Evolutionary conservation across 2,113 vertebrate genomes (phyloP).

Genomic region (Dolichallabes microphthalmus): DNA sequence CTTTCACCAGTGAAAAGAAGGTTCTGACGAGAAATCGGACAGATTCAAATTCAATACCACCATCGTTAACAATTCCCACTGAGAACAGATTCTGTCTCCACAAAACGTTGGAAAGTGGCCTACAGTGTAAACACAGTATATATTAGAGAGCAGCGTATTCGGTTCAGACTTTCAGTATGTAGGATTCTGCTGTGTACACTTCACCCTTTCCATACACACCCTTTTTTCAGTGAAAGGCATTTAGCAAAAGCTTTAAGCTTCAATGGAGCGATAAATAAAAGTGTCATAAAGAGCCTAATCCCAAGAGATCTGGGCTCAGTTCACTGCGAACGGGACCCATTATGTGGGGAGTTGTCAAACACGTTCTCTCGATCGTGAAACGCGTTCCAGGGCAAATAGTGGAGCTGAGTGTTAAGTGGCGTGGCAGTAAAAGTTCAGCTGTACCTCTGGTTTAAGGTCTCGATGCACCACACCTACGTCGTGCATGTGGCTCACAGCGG

Average conservation of each 20-base stretch:
- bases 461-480: slow-evolving; percentile 95
- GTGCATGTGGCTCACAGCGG: slow-evolving; percentile 97
- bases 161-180: not conserved
- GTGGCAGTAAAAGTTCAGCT: not conserved
- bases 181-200: not conserved
- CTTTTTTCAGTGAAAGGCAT: not conserved
- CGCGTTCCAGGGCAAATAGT: not conserved
- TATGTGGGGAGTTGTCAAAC: slow-evolving; percentile 19
- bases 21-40: slow-evolving; percentile 77
- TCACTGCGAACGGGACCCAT: not conserved
- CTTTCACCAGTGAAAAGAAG: slow-evolving; percentile 94
- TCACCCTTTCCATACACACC: not conserved
- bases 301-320: not conserved
- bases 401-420: not conserved
- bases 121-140: not conserved
- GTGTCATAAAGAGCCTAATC: not conserved
- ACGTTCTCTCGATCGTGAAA: not conserved
- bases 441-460: slow-evolving; percentile 95
- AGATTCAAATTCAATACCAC: not conserved
- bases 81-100: not conserved
- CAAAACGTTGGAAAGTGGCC: not conserved
- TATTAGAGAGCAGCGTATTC: not conserved
- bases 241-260: not conserved
- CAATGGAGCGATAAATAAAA: not conserved
- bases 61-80: not conserved